phyloP scores from a whole-genome alignment of 2,888 invertebrate species.

The Phorcus lineatus region DNA sequence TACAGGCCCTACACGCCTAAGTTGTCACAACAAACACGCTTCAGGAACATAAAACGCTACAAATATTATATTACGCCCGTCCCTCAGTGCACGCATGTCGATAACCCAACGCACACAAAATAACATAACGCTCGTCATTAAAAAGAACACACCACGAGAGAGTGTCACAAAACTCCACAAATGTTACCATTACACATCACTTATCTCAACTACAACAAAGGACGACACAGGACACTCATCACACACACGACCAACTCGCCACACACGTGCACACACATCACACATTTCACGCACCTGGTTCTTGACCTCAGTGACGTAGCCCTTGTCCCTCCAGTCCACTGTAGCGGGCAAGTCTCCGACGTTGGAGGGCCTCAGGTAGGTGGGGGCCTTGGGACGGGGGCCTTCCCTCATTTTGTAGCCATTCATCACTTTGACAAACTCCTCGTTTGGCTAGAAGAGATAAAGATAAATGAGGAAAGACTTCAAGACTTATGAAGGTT shows the following conservation, averaged over 20 bases:
- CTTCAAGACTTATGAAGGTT: too few relatives aligned
- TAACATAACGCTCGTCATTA: too few relatives aligned
- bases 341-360: conserved; percentile 47
- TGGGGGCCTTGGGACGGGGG: not conserved
- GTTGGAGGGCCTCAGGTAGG: conserved; percentile 36
- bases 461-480: not conserved
- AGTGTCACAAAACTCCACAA: too few relatives aligned
- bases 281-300: conserved; percentile 60
- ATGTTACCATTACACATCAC: too few relatives aligned
- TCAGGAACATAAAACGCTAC: too few relatives aligned
- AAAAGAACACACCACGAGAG: too few relatives aligned
- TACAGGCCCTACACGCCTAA: too few relatives aligned
- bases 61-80: too few relatives aligned
- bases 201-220: not conserved
- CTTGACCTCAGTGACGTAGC: conserved; percentile 71
- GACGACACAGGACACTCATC: not conserved
- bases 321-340: conserved; percentile 71
- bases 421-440: conserved; percentile 52
- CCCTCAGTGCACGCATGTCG: too few relatives aligned
- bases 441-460: conserved; percentile 43
- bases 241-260: not conserved
- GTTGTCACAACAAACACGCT: too few relatives aligned
- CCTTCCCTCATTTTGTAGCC: conserved; percentile 39
- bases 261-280: not conserved
- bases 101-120: too few relatives aligned